Evolutionary conservation across 2,797 vertebrate genomes (phyloP), one percentile per base, ranked within the genome.

Genomic region (Cuculus canorus): DNA sequence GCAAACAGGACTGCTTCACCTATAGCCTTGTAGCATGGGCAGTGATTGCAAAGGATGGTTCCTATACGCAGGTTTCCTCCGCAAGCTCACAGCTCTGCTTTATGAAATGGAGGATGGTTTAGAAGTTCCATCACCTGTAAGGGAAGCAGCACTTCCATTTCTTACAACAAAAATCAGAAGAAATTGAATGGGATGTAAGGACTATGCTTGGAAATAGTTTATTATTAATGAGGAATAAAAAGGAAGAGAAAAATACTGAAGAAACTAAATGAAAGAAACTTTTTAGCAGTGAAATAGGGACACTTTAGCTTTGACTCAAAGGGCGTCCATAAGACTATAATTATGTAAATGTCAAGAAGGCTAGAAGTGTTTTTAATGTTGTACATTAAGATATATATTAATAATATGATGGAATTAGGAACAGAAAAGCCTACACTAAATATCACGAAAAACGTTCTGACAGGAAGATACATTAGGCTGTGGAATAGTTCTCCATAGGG

Each of bases 321-420:
- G 79, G 65, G 39, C 8, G 2, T 88, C 82, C 47, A 66, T 86
- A 95, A 94, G 86, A 88, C 93, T 93, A 77, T 87, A 91, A 92
- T 93, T 93, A 95, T 88, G 75, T 93, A 96, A 96, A 94, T 92
- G 93, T 93, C 91, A 97, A 92, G 84, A 86, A 94, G 91, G 33
- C 72, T 94, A 81, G 77, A 92, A 95, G 85, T 96, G 70, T 48
- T 81, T 96, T 93, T 96, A 96, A 83, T 88, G 80, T 91, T 86
- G 65, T 88, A 94, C 87, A 91, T 95, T 95, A 95, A 95, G 89
- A 88, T 87, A 96, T 94, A 86, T 93, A 92, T 94, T 92, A 95
- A 93, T 96, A 96, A 96, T 94, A 83, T 60, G 82, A 79, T 59
- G 39, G 76, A 90, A 95, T 72, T 86, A 72, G 21, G 63, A 91